A percentile compares a stretch with the other conserved stretches of the same genome.
Evolutionary conservation across 2,113 vertebrate species (phyloP).

Genomic region (Brachyhypopomus occidentalis): DNA sequence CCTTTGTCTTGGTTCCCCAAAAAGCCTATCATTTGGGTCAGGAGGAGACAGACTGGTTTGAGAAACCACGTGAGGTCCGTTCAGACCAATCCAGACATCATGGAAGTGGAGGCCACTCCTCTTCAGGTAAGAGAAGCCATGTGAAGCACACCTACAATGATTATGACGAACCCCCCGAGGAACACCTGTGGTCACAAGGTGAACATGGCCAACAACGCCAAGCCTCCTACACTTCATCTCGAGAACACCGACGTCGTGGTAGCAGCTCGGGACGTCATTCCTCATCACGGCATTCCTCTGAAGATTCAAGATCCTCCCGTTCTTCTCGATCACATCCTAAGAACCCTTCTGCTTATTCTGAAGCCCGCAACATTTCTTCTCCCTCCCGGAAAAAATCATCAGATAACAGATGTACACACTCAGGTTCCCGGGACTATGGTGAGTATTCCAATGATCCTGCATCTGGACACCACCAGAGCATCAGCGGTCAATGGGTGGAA

Average conservation of each 20-base stretch:
- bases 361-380: conserved; percentile 77
- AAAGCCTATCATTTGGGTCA: conserved; percentile 99
- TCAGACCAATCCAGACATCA: conserved; percentile 93
- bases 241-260: conserved; percentile 89
- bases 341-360: conserved; percentile 80
- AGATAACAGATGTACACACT: conserved; percentile 74
- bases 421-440: conserved; percentile 77
- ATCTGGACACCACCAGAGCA: conserved; percentile 77
- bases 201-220: conserved; percentile 85
- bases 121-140: conserved; percentile 86
- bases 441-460: conserved; percentile 83
- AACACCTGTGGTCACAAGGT: conserved; percentile 84
- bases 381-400: conserved; percentile 80
- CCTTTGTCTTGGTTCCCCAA: conserved; percentile 86
- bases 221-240: conserved; percentile 75
- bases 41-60: conserved; percentile 99
- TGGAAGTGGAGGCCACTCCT: conserved; percentile 81
- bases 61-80: conserved; percentile 95
- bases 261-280: conserved; percentile 85
- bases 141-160: conserved; percentile 93
- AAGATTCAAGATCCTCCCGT: conserved; percentile 83
- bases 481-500: conserved; percentile 81
- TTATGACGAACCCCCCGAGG: conserved; percentile 92
- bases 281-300: conserved; percentile 81
- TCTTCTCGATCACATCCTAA: conserved; percentile 85